A percentile compares a stretch with the other conserved stretches of the same genome.
Evolutionary conservation across 2,113 vertebrate species (phyloP).

Genomic region (Penelope pileata): DNA sequence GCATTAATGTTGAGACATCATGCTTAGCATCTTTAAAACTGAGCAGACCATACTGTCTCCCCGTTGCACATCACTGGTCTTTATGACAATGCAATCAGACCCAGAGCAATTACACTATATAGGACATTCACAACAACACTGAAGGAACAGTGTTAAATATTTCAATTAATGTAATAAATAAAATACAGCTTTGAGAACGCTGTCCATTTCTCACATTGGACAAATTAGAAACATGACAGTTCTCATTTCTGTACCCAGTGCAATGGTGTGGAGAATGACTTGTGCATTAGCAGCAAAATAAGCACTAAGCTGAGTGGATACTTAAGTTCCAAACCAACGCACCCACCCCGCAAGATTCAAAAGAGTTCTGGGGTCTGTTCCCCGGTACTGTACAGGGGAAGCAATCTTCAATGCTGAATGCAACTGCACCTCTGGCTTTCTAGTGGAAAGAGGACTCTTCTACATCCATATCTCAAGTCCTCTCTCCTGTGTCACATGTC

Average conservation of each 20-base stretch:
- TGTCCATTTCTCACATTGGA: too few relatives aligned
- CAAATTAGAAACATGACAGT: background rate
- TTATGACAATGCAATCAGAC: background rate
- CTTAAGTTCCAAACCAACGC: too few relatives aligned
- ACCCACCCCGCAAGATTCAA: too few relatives aligned
- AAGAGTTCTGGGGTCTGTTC: background rate
- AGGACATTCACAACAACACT: background rate
- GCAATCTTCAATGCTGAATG: background rate
- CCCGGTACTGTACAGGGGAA: background rate
- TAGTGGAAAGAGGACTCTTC: background rate
- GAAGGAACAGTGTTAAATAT: background rate
- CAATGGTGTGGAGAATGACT: background rate
- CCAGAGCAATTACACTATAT: background rate
- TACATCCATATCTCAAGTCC: background rate
- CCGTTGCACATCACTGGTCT: background rate
- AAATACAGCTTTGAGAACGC: background rate
- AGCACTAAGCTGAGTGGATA: background rate
- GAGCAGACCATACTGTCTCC: background rate
- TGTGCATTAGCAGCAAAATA: background rate
- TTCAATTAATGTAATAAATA: background rate
- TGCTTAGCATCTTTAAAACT: background rate
- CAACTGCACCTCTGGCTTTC: background rate
- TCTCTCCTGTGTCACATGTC: background rate
- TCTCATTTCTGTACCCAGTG: background rate
- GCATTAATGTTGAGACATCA: background rate